A percentile compares a stretch with the other conserved stretches of the same genome.
phyloP scores from a whole-genome alignment of 2,888 invertebrate genomes.

The Apamea sordens region DNA sequence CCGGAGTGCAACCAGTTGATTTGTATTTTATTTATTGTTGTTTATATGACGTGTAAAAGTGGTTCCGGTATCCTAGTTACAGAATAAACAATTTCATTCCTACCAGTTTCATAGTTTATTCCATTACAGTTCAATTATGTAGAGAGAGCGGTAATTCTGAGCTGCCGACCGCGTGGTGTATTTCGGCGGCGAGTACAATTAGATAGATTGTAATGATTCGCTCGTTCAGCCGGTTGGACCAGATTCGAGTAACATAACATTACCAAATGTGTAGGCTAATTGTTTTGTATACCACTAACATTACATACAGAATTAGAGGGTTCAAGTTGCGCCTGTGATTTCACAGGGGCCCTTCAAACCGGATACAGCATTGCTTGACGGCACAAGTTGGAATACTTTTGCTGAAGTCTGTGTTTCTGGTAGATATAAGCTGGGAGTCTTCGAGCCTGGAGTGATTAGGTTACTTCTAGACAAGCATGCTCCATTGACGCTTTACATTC shows the following conservation, averaged over 20 bases:
- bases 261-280: neutral
- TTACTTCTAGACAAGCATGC: too few relatives aligned
- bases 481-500: too few relatives aligned
- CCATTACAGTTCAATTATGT: neutral
- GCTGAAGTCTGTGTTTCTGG: neutral
- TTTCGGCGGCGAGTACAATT: conserved; percentile 33
- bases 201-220: conserved; percentile 46
- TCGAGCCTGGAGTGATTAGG: too few relatives aligned
- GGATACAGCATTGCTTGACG: neutral
- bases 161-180: neutral
- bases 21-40: too few relatives aligned
- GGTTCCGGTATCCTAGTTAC: too few relatives aligned
- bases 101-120: neutral
- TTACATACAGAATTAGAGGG: neutral
- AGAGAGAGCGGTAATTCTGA: conserved; percentile 4
- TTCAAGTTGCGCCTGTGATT: too few relatives aligned
- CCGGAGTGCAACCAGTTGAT: too few relatives aligned
- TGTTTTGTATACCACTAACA: neutral
- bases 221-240: neutral
- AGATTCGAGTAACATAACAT: conserved; percentile 6
- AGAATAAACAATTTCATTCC: neutral
- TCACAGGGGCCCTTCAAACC: too few relatives aligned
- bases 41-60: too few relatives aligned
- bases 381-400: neutral
- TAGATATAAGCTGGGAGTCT: neutral